Conservation (phyloP, 1,140 invertebrate species). For the Lepidurus apus region DNA sequence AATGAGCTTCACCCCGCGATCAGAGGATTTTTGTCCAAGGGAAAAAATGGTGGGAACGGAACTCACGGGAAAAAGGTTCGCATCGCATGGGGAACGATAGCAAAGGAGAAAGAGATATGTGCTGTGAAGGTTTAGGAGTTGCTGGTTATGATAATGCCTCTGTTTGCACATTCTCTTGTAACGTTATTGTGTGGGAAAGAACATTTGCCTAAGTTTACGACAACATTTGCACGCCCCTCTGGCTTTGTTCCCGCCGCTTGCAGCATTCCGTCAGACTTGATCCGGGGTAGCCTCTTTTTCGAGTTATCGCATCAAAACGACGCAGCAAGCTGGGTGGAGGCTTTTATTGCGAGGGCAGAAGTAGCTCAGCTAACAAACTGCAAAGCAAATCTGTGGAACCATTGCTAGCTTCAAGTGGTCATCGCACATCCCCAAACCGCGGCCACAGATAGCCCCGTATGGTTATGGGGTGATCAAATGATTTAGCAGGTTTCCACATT, state of each 20-base stretch:
- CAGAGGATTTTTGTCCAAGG: background rate
- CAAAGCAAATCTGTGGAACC: no score
- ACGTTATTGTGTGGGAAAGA: constrained; percentile 21
- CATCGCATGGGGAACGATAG: background rate
- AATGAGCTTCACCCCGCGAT: background rate
- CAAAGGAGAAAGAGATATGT: background rate
- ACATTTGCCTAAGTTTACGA: constrained; percentile 16
- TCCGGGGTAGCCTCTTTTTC: background rate
- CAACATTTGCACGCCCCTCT: constrained; percentile 17
- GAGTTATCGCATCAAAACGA: background rate
- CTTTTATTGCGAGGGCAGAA: no score
- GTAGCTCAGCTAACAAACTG: no score
- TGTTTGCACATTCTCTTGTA: constrained; percentile 22
- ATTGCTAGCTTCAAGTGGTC: no score
- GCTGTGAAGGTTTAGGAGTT: constrained; percentile 8
- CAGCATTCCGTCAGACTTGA: constrained; percentile 18
- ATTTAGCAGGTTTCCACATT: no score
- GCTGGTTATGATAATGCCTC: constrained; percentile 18
- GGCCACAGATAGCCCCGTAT: no score
- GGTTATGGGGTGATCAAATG: no score
- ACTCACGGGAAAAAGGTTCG: background rate
- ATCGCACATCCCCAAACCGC: no score
- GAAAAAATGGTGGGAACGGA: background rate
- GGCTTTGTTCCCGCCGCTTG: constrained; percentile 17
- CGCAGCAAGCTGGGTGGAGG: no score